These are phyloP conservation scores for Icerya purchasi DNA, from an alignment of 2,888 invertebrate genomes.

Conservation along the genomic window DNA sequence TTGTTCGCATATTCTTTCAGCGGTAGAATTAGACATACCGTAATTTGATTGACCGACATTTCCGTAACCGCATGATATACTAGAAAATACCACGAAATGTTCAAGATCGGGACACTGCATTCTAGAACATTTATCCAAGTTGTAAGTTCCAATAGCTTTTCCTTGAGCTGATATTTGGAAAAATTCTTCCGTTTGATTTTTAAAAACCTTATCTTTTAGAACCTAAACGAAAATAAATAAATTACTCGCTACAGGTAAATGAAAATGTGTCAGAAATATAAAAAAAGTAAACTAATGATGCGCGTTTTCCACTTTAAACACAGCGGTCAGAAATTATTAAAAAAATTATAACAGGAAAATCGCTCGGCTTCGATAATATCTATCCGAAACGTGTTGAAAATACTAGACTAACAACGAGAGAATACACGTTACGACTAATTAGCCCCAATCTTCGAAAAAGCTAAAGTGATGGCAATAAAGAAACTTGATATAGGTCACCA, in stretches of 20 bases:
- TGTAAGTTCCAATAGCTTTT: conserved; percentile 13
- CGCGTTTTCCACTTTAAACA: too few species aligned
- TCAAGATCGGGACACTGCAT: conserved; percentile 6
- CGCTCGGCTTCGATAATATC: too few species aligned
- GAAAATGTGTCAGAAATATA: not conserved
- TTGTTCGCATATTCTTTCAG: conserved; percentile 15
- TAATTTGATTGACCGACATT: conserved; percentile 16
- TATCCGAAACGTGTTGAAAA: too few species aligned
- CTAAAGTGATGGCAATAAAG: too few species aligned
- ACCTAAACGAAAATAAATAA: conserved; percentile 11
- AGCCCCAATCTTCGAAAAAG: too few species aligned
- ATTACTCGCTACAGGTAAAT: not conserved
- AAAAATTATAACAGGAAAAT: too few species aligned
- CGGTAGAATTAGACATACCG: conserved; percentile 14
- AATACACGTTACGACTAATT: too few species aligned
- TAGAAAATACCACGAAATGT: conserved; percentile 16
- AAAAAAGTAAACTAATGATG: not conserved
- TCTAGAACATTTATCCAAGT: conserved; percentile 13
- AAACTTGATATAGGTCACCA: too few species aligned
- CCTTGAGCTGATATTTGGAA: conserved; percentile 10
- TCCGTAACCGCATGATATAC: conserved; percentile 14
- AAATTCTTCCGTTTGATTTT: conserved; percentile 14
- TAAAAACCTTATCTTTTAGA: conserved; percentile 14
- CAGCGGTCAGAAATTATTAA: too few species aligned
- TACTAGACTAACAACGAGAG: too few species aligned